phyloP scores from a whole-genome alignment of 1,140 invertebrate species.

The Orius laevigatus region DNA sequence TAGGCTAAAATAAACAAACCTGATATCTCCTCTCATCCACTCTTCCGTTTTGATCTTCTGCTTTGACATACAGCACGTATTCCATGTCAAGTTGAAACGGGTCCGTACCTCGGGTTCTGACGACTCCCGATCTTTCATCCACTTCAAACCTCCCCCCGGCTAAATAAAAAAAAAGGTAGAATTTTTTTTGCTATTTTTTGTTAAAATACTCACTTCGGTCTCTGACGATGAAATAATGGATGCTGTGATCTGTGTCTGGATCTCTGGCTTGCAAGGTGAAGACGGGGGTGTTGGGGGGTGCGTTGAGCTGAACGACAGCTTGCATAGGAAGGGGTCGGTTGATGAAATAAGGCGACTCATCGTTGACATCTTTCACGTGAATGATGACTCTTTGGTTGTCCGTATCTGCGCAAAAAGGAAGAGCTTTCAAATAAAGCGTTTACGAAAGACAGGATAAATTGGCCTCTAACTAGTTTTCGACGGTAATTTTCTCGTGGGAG shows the following conservation, averaged over 20 bases:
- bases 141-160: slow-evolving; percentile 68
- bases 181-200: neutral
- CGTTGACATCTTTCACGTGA: slow-evolving; percentile 89
- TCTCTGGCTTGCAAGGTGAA: slow-evolving; percentile 89
- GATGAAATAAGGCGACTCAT: slow-evolving; percentile 90
- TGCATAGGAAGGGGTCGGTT: slow-evolving; percentile 91
- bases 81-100: slow-evolving; percentile 91
- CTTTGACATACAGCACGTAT: slow-evolving; percentile 88
- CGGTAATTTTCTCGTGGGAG: no score
- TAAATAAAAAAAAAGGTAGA: slow-evolving; percentile 21
- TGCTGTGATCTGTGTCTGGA: slow-evolving; percentile 86
- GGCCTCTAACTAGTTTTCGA: no score
- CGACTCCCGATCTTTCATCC: slow-evolving; percentile 80
- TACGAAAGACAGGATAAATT: no score
- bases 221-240: slow-evolving; percentile 86
- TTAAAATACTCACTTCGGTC: slow-evolving; percentile 47
- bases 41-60: slow-evolving; percentile 85
- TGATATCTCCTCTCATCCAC: slow-evolving; percentile 71
- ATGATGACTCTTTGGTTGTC: slow-evolving; percentile 90
- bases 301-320: slow-evolving; percentile 85
- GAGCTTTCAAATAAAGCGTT: no score
- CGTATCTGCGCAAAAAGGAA: slow-evolving; percentile 43
- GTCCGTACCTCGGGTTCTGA: slow-evolving; percentile 77
- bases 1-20: slow-evolving; percentile 26
- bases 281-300: slow-evolving; percentile 84